Conservation (phyloP, 2,888 invertebrate genomes). For the Morpho helenor region DNA sequence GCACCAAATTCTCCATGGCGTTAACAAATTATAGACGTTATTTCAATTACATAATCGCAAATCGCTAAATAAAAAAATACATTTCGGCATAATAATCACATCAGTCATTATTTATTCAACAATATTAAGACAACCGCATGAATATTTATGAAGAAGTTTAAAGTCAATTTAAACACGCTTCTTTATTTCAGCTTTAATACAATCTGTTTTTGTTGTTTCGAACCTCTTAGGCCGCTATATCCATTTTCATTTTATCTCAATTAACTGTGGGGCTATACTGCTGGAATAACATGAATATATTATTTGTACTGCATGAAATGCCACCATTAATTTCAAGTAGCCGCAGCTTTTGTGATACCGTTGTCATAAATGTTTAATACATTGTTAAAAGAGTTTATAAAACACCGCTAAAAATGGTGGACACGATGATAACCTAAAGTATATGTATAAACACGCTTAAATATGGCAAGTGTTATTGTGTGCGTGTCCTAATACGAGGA, state of each 20-base stretch:
- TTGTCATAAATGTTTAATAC: too few species aligned
- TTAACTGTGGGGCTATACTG: background rate
- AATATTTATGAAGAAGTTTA: constrained; percentile 6
- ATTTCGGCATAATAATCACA: background rate
- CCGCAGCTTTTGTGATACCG: too few species aligned
- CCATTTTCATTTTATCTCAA: constrained; percentile 7
- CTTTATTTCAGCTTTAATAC: constrained; percentile 1
- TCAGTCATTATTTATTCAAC: background rate
- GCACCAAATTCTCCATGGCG: too few species aligned
- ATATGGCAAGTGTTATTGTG: too few species aligned
- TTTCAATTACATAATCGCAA: too few species aligned
- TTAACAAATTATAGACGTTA: too few species aligned
- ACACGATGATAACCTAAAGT: too few species aligned
- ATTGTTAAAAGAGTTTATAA: too few species aligned
- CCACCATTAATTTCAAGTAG: constrained; percentile 1
- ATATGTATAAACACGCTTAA: too few species aligned
- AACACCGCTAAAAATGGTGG: too few species aligned
- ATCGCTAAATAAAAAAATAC: background rate
- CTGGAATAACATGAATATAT: constrained; percentile 8
- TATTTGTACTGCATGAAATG: constrained; percentile 9
- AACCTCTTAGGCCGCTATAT: background rate
- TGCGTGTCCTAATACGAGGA: too few species aligned
- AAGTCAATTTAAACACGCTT: constrained; percentile 8
- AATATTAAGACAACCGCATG: constrained; percentile 2
- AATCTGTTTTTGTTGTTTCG: background rate